These are phyloP conservation scores for Rhingia campestris DNA, from an alignment of 2,888 invertebrate genomes.

Conservation along the genomic window DNA sequence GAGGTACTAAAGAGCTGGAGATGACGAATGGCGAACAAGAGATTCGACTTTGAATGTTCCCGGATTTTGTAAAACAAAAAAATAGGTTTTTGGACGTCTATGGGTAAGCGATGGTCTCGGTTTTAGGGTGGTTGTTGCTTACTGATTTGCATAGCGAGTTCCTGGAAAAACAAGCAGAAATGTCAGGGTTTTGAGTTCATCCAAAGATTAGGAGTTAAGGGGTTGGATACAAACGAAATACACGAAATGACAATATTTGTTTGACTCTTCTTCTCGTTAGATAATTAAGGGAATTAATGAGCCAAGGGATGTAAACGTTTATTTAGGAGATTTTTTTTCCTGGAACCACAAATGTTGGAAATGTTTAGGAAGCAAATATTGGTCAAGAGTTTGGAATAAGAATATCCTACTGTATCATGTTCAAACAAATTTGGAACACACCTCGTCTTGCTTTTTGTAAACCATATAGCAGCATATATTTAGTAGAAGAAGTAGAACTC, in stretches of 20 bases:
- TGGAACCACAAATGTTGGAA: no score
- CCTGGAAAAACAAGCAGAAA: slow-evolving; percentile 4
- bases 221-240: slow-evolving; percentile 9
- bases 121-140: not conserved
- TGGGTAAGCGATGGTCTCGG: no score
- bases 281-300: no score
- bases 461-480: no score
- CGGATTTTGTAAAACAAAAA: slow-evolving; percentile 13
- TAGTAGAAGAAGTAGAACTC: no score
- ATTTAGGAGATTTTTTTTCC: no score
- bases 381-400: no score
- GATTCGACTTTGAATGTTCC: slow-evolving; percentile 12
- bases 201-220: slow-evolving; percentile 20
- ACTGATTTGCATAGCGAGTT: slow-evolving; percentile 4
- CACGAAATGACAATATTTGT: slow-evolving; percentile 17
- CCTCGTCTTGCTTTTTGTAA: no score
- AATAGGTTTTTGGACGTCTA: slow-evolving; percentile 9
- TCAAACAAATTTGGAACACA: no score
- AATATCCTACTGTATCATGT: no score
- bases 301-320: no score
- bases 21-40: slow-evolving; percentile 61
- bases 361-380: no score
- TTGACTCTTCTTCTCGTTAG: not conserved
- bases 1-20: slow-evolving; percentile 53
- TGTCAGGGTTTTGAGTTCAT: not conserved